Conservation (phyloP, 2,113 vertebrate species). For the Aythya baeri region DNA sequence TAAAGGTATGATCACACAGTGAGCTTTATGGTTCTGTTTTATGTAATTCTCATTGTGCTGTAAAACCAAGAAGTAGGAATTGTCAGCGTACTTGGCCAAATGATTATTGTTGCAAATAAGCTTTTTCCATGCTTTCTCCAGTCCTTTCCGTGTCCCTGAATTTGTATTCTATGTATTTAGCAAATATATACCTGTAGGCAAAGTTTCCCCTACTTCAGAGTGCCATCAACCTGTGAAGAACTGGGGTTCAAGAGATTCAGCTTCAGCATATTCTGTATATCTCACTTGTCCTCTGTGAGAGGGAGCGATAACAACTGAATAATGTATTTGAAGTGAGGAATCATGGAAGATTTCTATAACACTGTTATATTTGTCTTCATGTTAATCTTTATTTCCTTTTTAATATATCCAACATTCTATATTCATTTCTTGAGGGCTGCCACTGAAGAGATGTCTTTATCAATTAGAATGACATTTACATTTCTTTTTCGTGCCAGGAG, state of each 20-base stretch:
- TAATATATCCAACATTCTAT: not conserved
- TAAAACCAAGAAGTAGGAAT: not conserved
- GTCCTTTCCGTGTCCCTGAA: not conserved
- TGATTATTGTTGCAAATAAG: not conserved
- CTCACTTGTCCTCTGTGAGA: not conserved
- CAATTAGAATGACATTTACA: not conserved
- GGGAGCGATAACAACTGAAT: not conserved
- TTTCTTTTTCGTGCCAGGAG: slow-evolving; percentile 5
- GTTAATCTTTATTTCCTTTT: not conserved
- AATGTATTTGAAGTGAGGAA: not conserved
- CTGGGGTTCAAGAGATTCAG: not conserved
- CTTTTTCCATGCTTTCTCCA: not conserved
- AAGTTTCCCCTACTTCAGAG: not conserved
- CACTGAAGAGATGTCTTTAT: slow-evolving; percentile 3
- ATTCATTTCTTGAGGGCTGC: slow-evolving; percentile 1
- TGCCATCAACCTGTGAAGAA: not conserved
- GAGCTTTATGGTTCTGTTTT: not conserved
- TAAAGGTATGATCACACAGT: not conserved
- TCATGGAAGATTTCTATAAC: not conserved
- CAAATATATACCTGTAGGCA: not conserved
- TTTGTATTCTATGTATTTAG: not conserved
- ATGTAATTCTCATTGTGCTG: not conserved
- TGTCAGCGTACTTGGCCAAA: not conserved
- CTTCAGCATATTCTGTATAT: not conserved
- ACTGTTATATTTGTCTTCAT: not conserved